phyloP scores from a whole-genome alignment of 2,888 invertebrate species.

The Osmoderma eremita region DNA sequence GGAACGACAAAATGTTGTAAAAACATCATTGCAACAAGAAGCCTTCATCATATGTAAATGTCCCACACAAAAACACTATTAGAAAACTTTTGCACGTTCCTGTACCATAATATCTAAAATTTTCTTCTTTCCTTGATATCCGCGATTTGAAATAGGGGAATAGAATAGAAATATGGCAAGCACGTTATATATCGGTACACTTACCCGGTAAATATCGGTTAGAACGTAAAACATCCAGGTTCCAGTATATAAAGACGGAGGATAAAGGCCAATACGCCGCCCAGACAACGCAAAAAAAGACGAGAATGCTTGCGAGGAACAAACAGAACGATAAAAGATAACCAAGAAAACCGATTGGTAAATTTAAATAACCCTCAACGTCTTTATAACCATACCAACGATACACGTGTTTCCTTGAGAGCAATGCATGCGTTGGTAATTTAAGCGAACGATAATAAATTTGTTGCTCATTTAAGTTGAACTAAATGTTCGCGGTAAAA shows the following conservation, averaged over 20 bases:
- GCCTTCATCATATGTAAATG: too few relatives aligned
- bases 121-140: slow-evolving; percentile 3
- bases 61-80: background rate
- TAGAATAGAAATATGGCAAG: background rate
- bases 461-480: slow-evolving; percentile 50
- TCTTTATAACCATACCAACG: slow-evolving; percentile 37
- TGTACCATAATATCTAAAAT: slow-evolving; percentile 3
- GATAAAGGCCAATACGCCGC: slow-evolving; percentile 21
- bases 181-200: background rate
- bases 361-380: slow-evolving; percentile 42
- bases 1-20: too few relatives aligned
- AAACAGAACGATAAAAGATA: slow-evolving; percentile 16
- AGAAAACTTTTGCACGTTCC: background rate
- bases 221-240: background rate
- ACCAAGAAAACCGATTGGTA: slow-evolving; percentile 36
- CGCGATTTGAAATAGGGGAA: slow-evolving; percentile 5
- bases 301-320: background rate
- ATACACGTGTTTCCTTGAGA: slow-evolving; percentile 39
- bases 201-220: slow-evolving; percentile 1
- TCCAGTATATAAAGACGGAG: background rate
- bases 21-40: too few relatives aligned
- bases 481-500: slow-evolving; percentile 47
- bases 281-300: slow-evolving; percentile 9
- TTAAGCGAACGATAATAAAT: slow-evolving; percentile 48
- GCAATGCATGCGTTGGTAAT: slow-evolving; percentile 40